A percentile compares a stretch with the other conserved stretches of the same genome.
These are phyloP conservation scores for Drosophila seguyi DNA, from an alignment of 1,140 invertebrate species.

Conservation along the genomic window DNA sequence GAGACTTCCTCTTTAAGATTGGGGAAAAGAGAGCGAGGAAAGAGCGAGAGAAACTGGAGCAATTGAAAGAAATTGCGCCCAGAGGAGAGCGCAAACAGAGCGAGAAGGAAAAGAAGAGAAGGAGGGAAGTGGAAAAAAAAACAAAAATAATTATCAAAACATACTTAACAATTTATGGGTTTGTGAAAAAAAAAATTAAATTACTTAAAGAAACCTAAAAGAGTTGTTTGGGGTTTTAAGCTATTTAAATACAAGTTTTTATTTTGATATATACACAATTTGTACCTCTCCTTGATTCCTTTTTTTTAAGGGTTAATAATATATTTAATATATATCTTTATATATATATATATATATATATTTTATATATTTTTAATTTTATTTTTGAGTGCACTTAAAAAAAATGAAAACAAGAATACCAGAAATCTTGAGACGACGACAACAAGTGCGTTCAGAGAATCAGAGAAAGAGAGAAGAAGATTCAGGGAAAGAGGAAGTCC, in stretches of 20 bases:
- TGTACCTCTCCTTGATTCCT: neutral
- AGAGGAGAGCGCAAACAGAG: conserved; percentile 33
- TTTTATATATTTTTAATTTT: no score
- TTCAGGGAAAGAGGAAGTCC: neutral
- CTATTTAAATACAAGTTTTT: neutral
- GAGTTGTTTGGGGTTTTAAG: neutral
- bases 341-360: neutral
- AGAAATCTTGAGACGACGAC: conserved; percentile 20
- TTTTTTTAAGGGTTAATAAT: neutral
- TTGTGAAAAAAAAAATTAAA: neutral
- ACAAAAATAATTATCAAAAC: neutral
- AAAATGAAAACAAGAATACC: no score
- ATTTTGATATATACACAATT: neutral
- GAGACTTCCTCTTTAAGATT: conserved; percentile 74
- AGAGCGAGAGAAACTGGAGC: conserved; percentile 61
- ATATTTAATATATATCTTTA: neutral
- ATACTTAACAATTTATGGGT: conserved; percentile 1
- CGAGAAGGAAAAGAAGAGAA: conserved; percentile 15
- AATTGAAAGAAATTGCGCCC: conserved; percentile 75
- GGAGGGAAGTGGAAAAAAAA: neutral
- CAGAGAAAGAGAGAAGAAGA: neutral
- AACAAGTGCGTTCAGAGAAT: conserved; percentile 11
- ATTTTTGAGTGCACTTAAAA: no score
- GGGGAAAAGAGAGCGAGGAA: conserved; percentile 6
- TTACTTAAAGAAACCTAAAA: no score